phyloP scores from a whole-genome alignment of 2,888 invertebrate genomes.

The Sicus ferrugineus region DNA sequence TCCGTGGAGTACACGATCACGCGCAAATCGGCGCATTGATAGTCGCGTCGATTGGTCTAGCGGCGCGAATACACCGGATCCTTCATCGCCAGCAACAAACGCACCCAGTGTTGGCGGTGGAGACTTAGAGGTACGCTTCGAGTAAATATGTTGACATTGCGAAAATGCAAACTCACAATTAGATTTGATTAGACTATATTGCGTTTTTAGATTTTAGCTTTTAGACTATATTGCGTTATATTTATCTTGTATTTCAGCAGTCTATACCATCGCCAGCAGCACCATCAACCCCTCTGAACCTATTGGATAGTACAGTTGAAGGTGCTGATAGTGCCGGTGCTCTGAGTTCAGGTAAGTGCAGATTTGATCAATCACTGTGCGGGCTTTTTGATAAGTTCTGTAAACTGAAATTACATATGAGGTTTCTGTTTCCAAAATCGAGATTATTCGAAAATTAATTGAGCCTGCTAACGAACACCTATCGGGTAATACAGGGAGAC shows the following conservation, averaged over 20 bases:
- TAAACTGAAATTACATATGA: too few relatives aligned
- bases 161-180: too few relatives aligned
- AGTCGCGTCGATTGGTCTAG: slow-evolving; percentile 73
- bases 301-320: slow-evolving; percentile 53
- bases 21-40: slow-evolving; percentile 73
- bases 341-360: slow-evolving; percentile 39
- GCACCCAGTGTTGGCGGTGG: slow-evolving; percentile 53
- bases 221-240: too few relatives aligned
- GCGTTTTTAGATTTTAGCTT: not conserved
- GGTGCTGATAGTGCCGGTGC: slow-evolving; percentile 41
- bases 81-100: slow-evolving; percentile 69
- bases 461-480: too few relatives aligned
- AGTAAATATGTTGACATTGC: not conserved
- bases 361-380: too few relatives aligned
- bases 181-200: not conserved
- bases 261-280: slow-evolving; percentile 62
- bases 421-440: too few relatives aligned
- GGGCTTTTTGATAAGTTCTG: too few relatives aligned
- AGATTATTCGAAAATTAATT: too few relatives aligned
- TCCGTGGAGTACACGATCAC: slow-evolving; percentile 65
- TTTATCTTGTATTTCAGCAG: slow-evolving; percentile 42
- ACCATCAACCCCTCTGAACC: slow-evolving; percentile 52
- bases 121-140: slow-evolving; percentile 58
- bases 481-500: too few relatives aligned
- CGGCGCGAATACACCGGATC: slow-evolving; percentile 79